Evolutionary conservation across 23 tunicate species (phyloP).

Genomic region (Halocynthia roretzi): DNA sequence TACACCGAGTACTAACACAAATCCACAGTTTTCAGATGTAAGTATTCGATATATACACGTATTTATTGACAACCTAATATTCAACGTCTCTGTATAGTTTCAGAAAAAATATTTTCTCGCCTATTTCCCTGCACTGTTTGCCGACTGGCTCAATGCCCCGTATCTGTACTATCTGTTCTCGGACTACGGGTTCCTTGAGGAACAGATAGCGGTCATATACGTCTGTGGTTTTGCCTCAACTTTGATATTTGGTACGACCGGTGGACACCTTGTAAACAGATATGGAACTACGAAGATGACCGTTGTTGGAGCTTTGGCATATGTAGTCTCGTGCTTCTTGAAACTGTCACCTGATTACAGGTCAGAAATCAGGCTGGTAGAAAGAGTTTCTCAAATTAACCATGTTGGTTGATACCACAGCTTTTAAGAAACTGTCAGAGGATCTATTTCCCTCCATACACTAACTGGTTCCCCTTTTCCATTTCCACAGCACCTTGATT

Average conservation of each 20-base stretch:
- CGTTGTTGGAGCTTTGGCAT: conserved; percentile 32
- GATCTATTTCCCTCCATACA: not conserved
- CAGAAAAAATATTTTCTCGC: conserved; percentile 67
- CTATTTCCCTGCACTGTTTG: conserved; percentile 51
- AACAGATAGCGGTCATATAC: conserved; percentile 87
- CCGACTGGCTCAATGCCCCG: conserved; percentile 99
- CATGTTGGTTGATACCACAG: not conserved
- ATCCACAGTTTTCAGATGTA: conserved; percentile 75
- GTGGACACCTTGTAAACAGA: conserved; percentile 31
- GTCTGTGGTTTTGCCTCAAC: conserved; percentile 83
- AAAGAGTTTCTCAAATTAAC: not conserved
- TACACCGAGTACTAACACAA: conserved; percentile 55
- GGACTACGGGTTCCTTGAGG: conserved; percentile 77
- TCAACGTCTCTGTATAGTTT: conserved; percentile 24
- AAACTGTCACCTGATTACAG: conserved; percentile 73
- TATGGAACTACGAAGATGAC: conserved; percentile 28
- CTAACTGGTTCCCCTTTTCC: not conserved
- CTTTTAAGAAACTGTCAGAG: not conserved
- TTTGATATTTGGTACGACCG: conserved; percentile 36
- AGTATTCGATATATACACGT: not conserved
- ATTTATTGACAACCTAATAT: not conserved
- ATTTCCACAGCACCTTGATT: conserved; percentile 33
- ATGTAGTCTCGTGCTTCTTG: conserved; percentile 62
- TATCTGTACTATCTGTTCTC: conserved; percentile 80
- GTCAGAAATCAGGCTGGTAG: not conserved